Conservation (phyloP, 2,888 invertebrate species). For the Pseudococcus longispinus region DNA sequence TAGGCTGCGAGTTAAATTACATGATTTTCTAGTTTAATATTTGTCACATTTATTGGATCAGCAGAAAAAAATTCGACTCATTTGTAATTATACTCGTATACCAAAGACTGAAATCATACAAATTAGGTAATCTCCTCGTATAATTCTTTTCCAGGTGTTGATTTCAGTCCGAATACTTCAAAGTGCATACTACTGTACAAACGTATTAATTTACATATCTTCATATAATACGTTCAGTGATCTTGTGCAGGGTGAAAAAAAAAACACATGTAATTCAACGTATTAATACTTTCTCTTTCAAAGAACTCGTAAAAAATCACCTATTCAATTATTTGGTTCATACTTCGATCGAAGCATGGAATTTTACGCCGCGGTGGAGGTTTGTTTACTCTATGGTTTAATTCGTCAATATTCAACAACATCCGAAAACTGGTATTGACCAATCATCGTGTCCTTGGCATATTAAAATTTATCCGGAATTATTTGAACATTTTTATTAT, state of each 20-base stretch:
- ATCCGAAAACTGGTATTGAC: slow-evolving; percentile 13
- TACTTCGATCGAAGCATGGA: background rate
- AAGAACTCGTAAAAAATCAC: background rate
- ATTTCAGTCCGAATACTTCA: background rate
- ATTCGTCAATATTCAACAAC: slow-evolving; percentile 2
- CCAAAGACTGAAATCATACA: background rate
- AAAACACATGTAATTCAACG: background rate
- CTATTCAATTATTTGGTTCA: background rate
- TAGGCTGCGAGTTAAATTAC: background rate
- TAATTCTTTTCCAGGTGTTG: background rate
- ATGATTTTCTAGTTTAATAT: background rate
- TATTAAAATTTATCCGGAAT: slow-evolving; percentile 3
- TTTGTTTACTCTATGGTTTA: slow-evolving; percentile 16
- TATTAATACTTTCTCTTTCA: background rate
- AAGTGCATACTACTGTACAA: background rate
- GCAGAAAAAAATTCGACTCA: background rate
- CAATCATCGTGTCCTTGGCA: slow-evolving; percentile 20
- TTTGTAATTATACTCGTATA: background rate
- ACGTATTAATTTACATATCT: background rate
- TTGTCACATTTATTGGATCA: background rate
- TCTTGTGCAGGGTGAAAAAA: background rate
- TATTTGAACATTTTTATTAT: background rate
- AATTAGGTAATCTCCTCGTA: background rate
- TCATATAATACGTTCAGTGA: background rate
- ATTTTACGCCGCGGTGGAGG: background rate